Evolutionary conservation across 2,113 vertebrate genomes (phyloP), one percentile per base, ranked within the genome.

Genomic region (Amphiprion percula): DNA sequence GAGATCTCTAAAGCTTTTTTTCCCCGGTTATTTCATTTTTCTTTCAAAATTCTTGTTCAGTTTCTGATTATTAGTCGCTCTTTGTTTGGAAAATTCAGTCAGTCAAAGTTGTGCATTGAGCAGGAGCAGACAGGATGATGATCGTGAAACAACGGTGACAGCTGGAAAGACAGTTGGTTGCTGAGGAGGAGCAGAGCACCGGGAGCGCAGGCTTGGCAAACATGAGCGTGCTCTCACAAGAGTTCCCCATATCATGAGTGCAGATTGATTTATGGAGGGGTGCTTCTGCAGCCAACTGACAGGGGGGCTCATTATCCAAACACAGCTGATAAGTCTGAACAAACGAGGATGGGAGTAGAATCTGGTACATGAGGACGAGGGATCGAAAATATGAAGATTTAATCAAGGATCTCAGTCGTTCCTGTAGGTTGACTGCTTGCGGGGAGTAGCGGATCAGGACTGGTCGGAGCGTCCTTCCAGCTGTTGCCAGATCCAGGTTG

Each of bases 111-210:
- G 6, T 23, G n/a, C 55, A 24, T 41, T 58, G 26, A 68, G 58
- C 26, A 30, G 44, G 39, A 80, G 49, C 47, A 72, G 41, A 63
- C 59, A 67, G 33, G n/a, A 53, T 21, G 46, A 33, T 47, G 44
- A 77, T 68, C 12, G 11, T 53, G 59, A 68, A 37, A 80, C 41
- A 84, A 49, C 2, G 41, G 69, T 56, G 87, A 75, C 80, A 80
- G 78, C 77, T 85, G 79, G 73, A 66, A 7, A 65, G 62, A 75
- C 80, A 63, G 62, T 86, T 79, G 77, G 62, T 58, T 53, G 30
- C 23, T 52, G 30, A 49, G 75, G 73, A 69, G 56, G 74, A 84
- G 14, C 44, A 56, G 75, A 4, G 30, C 64, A 28, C 10, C 17
- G 60, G 76, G 68, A 73, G 30, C 16, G 60, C 47, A 77, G 68